Percentiles rank a stretch among this genome's conserved stretches.
phyloP scores from a whole-genome alignment of 2,797 vertebrate genomes.

The Poecilia velifera region DNA sequence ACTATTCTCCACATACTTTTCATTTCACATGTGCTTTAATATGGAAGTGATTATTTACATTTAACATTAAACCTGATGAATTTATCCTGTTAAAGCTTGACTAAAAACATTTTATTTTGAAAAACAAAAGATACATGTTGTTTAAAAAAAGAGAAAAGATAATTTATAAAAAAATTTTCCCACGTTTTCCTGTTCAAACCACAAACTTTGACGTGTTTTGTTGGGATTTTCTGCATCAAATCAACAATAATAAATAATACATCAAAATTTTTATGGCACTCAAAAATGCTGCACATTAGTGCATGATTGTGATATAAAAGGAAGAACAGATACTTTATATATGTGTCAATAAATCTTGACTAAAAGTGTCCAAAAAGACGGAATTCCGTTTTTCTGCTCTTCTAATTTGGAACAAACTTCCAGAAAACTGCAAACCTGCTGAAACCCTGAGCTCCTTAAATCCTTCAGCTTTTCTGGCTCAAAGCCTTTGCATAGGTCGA shows the following conservation, averaged over 20 bases:
- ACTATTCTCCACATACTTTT: background rate
- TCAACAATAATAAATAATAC: background rate
- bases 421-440: background rate
- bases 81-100: background rate
- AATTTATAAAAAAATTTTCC: no score
- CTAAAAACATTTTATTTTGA: no score
- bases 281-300: background rate
- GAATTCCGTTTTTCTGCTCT: background rate
- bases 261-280: no score
- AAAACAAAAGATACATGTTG: background rate
- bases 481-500: background rate
- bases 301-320: background rate
- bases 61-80: background rate
- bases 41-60: background rate
- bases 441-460: background rate
- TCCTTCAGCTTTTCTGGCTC: background rate
- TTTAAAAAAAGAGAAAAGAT: background rate
- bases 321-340: background rate
- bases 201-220: background rate
- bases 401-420: background rate
- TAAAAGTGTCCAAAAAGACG: background rate
- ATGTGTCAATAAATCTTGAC: background rate
- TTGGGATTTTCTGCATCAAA: background rate
- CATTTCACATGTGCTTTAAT: background rate
- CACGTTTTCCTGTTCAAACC: background rate